Evolutionary conservation across 23 tunicate species (phyloP).

Genomic region (Styela plicata): DNA sequence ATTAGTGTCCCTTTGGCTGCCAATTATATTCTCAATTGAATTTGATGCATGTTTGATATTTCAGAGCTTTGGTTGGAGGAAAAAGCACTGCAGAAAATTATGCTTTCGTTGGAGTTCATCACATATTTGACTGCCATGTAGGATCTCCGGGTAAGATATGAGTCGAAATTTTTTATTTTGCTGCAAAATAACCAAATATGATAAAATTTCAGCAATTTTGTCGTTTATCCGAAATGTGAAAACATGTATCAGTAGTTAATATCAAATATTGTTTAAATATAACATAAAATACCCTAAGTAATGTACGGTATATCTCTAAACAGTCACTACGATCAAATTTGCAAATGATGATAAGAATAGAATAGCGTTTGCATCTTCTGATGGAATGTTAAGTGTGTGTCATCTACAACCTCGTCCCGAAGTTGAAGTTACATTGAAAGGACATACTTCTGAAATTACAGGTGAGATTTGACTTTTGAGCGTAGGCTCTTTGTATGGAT

Average conservation of each 20-base stretch:
- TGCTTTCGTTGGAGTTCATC: constrained; percentile 89
- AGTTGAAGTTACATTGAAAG: constrained; percentile 35
- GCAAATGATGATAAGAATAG: constrained; percentile 79
- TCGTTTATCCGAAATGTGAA: no score
- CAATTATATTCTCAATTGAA: no score
- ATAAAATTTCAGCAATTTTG: no score
- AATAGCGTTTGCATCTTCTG: constrained; percentile 69
- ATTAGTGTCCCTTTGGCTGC: no score
- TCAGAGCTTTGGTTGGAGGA: constrained; percentile 87
- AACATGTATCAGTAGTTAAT: no score
- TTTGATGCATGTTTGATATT: no score
- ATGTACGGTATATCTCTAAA: no score
- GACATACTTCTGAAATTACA: constrained; percentile 63
- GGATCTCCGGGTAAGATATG: constrained; percentile 55
- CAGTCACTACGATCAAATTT: constrained; percentile 77
- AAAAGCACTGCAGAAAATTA: constrained; percentile 80
- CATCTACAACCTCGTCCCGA: constrained; percentile 43
- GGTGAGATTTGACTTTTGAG: constrained; percentile 27
- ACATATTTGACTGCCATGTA: constrained; percentile 65
- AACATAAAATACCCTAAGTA: no score
- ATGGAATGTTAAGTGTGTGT: constrained; percentile 57
- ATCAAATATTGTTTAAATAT: no score
- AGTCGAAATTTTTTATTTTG: not conserved
- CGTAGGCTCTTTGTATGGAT: not conserved
- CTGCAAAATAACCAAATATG: not conserved